Conservation (phyloP, 2,113 vertebrate genomes). For the Anser brachyrhynchus region DNA sequence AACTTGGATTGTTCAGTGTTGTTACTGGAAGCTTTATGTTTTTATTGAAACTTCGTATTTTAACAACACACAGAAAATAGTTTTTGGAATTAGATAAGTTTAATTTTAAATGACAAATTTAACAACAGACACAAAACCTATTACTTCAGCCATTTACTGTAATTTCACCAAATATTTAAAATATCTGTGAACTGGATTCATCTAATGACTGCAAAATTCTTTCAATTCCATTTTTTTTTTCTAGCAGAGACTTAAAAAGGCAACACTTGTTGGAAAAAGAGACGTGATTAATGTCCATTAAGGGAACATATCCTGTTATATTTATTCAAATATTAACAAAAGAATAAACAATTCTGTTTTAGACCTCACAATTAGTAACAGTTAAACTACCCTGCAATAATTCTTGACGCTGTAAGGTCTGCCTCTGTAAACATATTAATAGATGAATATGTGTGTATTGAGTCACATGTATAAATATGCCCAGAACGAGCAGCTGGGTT, state of each 20-base stretch:
- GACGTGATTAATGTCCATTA: background rate
- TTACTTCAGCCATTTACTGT: background rate
- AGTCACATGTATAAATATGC: conserved; percentile 48
- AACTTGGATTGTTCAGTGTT: background rate
- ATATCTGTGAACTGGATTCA: background rate
- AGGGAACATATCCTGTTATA: background rate
- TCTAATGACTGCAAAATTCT: background rate
- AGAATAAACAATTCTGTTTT: background rate
- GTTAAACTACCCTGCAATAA: background rate
- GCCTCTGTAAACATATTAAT: conserved; percentile 45
- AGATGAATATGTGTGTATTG: background rate
- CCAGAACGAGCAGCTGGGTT: background rate
- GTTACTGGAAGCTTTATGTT: background rate
- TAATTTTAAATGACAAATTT: background rate
- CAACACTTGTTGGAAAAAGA: background rate
- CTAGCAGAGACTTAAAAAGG: background rate
- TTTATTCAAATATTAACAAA: background rate
- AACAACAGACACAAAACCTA: background rate
- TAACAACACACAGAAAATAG: background rate
- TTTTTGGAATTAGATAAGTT: background rate
- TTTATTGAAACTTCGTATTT: background rate
- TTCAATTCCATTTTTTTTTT: background rate
- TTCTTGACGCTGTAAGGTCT: background rate
- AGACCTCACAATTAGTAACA: background rate
- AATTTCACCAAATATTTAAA: conserved; percentile 28